Conservation (phyloP, 2,888 invertebrate genomes). For the Trichogramma dendrolimi region DNA sequence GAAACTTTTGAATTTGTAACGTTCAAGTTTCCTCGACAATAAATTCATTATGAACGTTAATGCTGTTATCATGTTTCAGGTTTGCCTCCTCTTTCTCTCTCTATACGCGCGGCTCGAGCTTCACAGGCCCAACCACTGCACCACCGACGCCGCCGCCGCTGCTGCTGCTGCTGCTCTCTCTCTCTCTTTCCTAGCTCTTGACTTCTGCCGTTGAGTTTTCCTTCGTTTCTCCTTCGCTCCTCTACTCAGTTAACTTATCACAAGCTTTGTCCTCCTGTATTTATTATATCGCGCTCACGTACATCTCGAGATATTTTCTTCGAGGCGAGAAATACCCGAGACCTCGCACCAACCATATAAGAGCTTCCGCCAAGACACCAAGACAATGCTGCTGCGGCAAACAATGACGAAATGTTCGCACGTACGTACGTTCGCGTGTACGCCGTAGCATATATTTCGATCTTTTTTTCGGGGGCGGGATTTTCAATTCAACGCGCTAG, state of each 20-base stretch:
- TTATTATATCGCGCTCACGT: slow-evolving; percentile 15
- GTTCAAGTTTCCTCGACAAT: slow-evolving; percentile 35
- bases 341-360: too few relatives aligned
- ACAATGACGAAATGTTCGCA: too few relatives aligned
- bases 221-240: not conserved
- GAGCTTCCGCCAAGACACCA: too few relatives aligned
- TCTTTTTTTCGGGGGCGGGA: too few relatives aligned
- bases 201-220: slow-evolving; percentile 9
- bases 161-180: not conserved
- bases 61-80: slow-evolving; percentile 40
- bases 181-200: not conserved
- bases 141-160: too few relatives aligned
- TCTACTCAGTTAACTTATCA: slow-evolving; percentile 6
- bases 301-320: slow-evolving; percentile 11
- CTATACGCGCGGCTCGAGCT: slow-evolving; percentile 4
- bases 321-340: slow-evolving; percentile 1
- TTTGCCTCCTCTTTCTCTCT: slow-evolving; percentile 18
- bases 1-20: slow-evolving; percentile 33
- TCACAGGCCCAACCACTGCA: not conserved
- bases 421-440: too few relatives aligned
- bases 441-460: too few relatives aligned
- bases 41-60: slow-evolving; percentile 39
- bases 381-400: too few relatives aligned
- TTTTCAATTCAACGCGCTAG: too few relatives aligned
- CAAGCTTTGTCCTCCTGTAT: slow-evolving; percentile 13